phyloP scores from a whole-genome alignment of 2,797 vertebrate genomes.

The Lepilemur septentrionalis region DNA sequence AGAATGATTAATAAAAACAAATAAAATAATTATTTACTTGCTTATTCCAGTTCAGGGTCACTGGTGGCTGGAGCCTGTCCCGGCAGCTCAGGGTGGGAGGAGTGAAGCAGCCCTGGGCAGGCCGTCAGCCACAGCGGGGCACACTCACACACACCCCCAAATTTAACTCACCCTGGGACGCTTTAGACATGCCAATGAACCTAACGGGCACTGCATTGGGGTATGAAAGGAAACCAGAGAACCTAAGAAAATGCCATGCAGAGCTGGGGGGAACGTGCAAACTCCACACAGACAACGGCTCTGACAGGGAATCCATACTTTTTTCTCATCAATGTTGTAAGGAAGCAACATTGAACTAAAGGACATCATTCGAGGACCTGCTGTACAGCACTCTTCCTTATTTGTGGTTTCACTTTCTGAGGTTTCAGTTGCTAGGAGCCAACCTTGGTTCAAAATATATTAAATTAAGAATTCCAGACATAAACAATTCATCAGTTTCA shows the following conservation, averaged over 20 bases:
- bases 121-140: not conserved
- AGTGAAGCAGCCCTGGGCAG: too few species aligned
- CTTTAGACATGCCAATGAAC: not conserved
- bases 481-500: not conserved
- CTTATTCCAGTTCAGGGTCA: not conserved
- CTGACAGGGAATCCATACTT: not conserved
- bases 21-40: not conserved
- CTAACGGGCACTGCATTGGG: not conserved
- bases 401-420: not conserved
- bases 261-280: too few species aligned
- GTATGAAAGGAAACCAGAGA: not conserved
- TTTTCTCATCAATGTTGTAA: not conserved
- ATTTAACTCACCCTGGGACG: too few species aligned
- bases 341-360: not conserved
- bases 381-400: not conserved
- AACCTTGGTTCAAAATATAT: not conserved
- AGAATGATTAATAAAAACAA: not conserved
- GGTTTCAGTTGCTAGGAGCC: not conserved
- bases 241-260: not conserved
- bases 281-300: not conserved
- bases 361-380: not conserved
- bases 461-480: not conserved
- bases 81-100: too few species aligned
- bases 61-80: not conserved
- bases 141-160: not conserved